phyloP scores from a whole-genome alignment of 2,888 invertebrate genomes.

The Tiliacea aurago region DNA sequence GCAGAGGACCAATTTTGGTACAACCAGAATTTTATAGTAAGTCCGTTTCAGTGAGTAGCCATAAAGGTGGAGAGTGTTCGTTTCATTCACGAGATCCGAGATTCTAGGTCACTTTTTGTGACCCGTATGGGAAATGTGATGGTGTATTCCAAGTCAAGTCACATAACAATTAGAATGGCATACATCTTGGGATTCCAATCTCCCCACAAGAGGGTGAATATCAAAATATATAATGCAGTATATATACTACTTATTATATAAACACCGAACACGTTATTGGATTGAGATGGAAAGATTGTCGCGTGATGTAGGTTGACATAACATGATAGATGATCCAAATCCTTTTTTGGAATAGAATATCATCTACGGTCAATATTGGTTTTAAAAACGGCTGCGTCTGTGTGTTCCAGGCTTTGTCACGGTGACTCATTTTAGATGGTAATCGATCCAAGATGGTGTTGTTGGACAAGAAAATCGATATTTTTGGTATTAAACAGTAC shows the following conservation, averaged over 20 bases:
- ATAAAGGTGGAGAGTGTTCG: conserved; percentile 5
- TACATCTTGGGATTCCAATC: conserved; percentile 26
- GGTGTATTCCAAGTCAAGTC: conserved; percentile 35
- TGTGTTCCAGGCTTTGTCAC: conserved; percentile 38
- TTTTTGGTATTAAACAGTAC: neutral
- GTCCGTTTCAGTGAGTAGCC: neutral
- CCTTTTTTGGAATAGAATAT: conserved; percentile 69
- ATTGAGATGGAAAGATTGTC: conserved; percentile 77
- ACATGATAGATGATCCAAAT: conserved; percentile 75
- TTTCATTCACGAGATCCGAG: neutral
- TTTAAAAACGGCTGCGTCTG: conserved; percentile 59
- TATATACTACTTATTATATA: conserved; percentile 59
- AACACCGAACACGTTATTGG: conserved; percentile 72
- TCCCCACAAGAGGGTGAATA: conserved; percentile 24
- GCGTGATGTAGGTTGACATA: conserved; percentile 74
- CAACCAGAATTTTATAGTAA: conserved; percentile 28
- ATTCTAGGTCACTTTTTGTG: conserved; percentile 30
- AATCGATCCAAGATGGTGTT: conserved; percentile 40
- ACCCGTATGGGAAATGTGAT: conserved; percentile 47
- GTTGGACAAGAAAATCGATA: conserved; percentile 7
- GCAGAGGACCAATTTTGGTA: neutral
- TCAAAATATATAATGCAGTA: conserved; percentile 29
- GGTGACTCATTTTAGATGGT: conserved; percentile 39
- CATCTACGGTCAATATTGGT: conserved; percentile 62
- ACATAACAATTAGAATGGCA: conserved; percentile 42